These are phyloP conservation scores for Baronia brevicornis DNA, from an alignment of 2,888 invertebrate species.

Conservation along the genomic window DNA sequence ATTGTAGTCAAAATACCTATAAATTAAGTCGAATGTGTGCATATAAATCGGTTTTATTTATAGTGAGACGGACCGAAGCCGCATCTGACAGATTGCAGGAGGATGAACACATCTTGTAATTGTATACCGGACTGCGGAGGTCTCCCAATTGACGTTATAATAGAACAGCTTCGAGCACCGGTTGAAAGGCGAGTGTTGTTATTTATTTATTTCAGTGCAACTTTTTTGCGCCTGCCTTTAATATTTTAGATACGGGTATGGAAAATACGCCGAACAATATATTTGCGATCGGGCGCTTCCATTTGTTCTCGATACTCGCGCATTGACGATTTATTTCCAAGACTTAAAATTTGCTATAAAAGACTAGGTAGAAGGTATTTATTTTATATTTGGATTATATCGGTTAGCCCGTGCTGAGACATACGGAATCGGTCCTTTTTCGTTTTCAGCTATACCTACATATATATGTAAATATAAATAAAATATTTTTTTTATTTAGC, in stretches of 20 bases:
- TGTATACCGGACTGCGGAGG: constrained; percentile 51
- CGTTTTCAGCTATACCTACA: too few species aligned
- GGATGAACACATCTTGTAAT: constrained; percentile 70
- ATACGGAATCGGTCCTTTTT: too few species aligned
- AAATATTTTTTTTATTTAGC: too few species aligned
- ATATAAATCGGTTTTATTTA: constrained; percentile 65
- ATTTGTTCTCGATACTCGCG: constrained; percentile 5
- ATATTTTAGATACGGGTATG: constrained; percentile 12
- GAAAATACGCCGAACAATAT: constrained; percentile 13
- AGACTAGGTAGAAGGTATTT: too few species aligned
- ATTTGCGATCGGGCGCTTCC: constrained; percentile 10
- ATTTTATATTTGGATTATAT: too few species aligned
- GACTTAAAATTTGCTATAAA: constrained; percentile 3
- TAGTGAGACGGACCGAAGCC: constrained; percentile 32
- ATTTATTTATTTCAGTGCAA: constrained; percentile 18
- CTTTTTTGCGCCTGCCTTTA: constrained; percentile 17
- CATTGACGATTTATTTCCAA: constrained; percentile 12
- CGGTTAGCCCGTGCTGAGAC: too few species aligned
- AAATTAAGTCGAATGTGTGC: constrained; percentile 49
- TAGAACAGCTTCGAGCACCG: constrained; percentile 31
- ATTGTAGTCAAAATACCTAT: constrained; percentile 61
- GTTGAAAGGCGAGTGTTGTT: constrained; percentile 21
- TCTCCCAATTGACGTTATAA: constrained; percentile 64
- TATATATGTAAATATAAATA: too few species aligned
- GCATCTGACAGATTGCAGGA: constrained; percentile 57